These are phyloP conservation scores for Bufo bufo DNA, from an alignment of 2,113 vertebrate species.

Conservation along the genomic window DNA sequence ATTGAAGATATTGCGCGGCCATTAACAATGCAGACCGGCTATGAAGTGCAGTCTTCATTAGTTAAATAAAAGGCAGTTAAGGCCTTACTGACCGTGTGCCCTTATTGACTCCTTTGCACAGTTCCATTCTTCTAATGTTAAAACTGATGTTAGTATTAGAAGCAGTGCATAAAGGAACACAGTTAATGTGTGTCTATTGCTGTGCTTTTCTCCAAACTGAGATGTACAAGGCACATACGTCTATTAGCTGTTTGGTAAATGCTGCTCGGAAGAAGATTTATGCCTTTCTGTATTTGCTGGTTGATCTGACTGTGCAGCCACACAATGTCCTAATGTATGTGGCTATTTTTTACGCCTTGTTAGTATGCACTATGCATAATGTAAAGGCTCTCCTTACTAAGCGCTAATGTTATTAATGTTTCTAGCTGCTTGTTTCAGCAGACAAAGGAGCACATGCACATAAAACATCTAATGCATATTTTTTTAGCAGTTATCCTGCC, in stretches of 20 bases:
- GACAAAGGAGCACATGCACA: not conserved
- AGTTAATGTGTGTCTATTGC: not conserved
- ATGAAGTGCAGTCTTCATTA: too few species aligned
- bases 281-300: constrained; percentile 21
- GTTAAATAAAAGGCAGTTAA: too few species aligned
- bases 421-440: not conserved
- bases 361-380: not conserved
- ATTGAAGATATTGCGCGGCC: too few species aligned
- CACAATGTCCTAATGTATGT: constrained; percentile 15
- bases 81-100: too few species aligned
- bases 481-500: constrained; percentile 25
- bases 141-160: not conserved
- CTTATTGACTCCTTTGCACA: not conserved
- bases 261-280: not conserved
- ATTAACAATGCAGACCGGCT: too few species aligned
- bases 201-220: not conserved
- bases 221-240: not conserved
- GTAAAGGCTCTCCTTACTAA: constrained; percentile 7
- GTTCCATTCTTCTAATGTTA: not conserved
- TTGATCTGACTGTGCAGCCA: constrained; percentile 23
- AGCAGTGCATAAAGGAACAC: not conserved
- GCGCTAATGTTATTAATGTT: not conserved
- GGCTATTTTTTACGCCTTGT: constrained; percentile 23
- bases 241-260: constrained; percentile 14
- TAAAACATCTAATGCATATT: constrained; percentile 15